Evolutionary conservation across 2,113 vertebrate species (phyloP).

Genomic region (Lonchura striata): DNA sequence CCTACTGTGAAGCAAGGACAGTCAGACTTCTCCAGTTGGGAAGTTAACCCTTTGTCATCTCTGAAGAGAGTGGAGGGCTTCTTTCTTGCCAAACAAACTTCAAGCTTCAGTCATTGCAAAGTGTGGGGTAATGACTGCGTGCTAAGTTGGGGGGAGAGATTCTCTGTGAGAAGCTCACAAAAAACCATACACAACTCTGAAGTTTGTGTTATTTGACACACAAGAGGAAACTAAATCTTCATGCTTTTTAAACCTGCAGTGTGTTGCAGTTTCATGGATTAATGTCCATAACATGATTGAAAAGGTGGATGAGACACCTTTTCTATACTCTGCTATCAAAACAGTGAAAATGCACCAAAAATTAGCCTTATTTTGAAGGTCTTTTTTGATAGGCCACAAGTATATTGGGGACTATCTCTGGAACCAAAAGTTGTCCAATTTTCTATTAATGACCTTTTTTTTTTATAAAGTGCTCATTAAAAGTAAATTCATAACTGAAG

Average conservation of each 20-base stretch:
- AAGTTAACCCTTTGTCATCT: not conserved
- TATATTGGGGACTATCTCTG: not conserved
- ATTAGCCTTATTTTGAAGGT: not conserved
- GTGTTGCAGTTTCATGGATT: not conserved
- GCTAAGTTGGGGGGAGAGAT: not conserved
- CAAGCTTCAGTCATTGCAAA: not conserved
- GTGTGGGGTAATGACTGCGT: not conserved
- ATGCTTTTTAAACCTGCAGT: not conserved
- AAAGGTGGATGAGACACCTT: not conserved
- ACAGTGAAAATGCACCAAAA: not conserved
- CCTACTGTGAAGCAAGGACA: constrained; percentile 34
- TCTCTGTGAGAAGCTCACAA: not conserved
- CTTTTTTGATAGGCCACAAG: not conserved
- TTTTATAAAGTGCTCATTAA: not conserved
- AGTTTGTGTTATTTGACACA: not conserved
- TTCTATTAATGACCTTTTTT: not conserved
- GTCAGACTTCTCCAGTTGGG: not conserved
- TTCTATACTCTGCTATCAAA: not conserved
- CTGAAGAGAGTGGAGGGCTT: not conserved
- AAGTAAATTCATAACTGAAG: not conserved
- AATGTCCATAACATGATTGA: not conserved
- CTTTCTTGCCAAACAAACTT: not conserved
- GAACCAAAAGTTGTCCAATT: not conserved
- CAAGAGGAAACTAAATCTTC: not conserved
- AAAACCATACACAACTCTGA: not conserved